Evolutionary conservation across 2,113 vertebrate genomes (phyloP), one percentile per base, ranked within the genome.

Genomic region (Oriolus oriolus): DNA sequence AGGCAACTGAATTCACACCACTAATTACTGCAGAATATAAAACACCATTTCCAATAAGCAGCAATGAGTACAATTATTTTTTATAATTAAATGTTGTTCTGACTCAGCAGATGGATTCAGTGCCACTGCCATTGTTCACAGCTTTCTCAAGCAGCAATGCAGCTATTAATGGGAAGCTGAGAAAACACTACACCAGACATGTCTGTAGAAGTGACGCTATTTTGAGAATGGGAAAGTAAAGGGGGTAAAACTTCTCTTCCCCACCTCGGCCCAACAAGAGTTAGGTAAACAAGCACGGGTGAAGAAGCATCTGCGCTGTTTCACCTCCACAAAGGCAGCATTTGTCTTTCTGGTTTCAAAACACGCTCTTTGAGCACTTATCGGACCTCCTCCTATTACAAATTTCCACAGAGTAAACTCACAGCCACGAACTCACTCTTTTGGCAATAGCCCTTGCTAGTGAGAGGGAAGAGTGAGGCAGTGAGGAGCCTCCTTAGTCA

Each of bases 231-330:
- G 14, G 35, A 66, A 66, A 33, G 27, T 0, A 13, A 65, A 57
- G 44, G 13, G 35, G 15, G 10, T 52, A 70, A 63, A 85, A 13
- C 11, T 44, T 17, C 28, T 50, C 8, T 70, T 41, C 35, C 47
- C 15, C 26, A n/a, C 11, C 37, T 44, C 22, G 11, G 22, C 45
- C 8, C 19, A 77, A 14, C 15, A 56, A 12, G 20, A 74, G 50
- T 23, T 42, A 24, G 23, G 47, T 26, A 54, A 78, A 66, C 0
- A 8, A 39, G 19, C 39, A 54, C 0, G 0, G 20, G 42, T 39
- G 19, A 84, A 85, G 59, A 45, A 53, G 49, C 5, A 49, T 4
- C 31, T 61, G 78, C 31, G 21, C 20, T 0, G 0, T n/a, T 27
- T 53, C 57, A 54, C 63, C 13, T 69, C 45, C 33, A 27, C 26